A percentile compares a stretch with the other conserved stretches of the same genome.
phyloP scores from a whole-genome alignment of 2,888 invertebrate genomes.

The Ichneumoninae sp. region DNA sequence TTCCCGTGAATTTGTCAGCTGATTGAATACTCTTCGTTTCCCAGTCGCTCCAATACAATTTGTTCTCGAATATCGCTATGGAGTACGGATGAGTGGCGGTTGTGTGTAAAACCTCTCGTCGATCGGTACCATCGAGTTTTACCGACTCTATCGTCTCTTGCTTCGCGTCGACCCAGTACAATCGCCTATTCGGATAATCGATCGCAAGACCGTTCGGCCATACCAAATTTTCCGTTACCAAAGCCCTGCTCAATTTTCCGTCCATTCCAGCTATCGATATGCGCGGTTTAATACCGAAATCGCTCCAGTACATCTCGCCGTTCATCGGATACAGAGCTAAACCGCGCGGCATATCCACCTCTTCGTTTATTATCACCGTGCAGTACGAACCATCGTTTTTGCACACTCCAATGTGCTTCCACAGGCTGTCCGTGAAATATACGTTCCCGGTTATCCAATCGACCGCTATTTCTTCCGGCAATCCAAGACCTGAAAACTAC shows the following conservation, averaged over 20 bases:
- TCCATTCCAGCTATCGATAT: slow-evolving; percentile 95
- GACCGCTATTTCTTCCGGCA: slow-evolving; percentile 91
- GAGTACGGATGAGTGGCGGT: slow-evolving; percentile 92
- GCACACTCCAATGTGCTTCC: slow-evolving; percentile 91
- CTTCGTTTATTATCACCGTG: slow-evolving; percentile 87
- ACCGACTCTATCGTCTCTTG: slow-evolving; percentile 88
- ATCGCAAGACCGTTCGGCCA: slow-evolving; percentile 95
- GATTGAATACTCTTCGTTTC: slow-evolving; percentile 89
- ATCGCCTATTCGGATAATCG: slow-evolving; percentile 90
- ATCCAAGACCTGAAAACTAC: slow-evolving; percentile 86
- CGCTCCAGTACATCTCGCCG: slow-evolving; percentile 96
- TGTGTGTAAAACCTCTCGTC: slow-evolving; percentile 87
- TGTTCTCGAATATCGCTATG: slow-evolving; percentile 94
- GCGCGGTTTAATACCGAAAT: slow-evolving; percentile 91
- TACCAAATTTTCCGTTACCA: slow-evolving; percentile 88
- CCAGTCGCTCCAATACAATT: slow-evolving; percentile 96
- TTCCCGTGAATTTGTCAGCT: slow-evolving; percentile 92
- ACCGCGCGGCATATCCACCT: slow-evolving; percentile 88
- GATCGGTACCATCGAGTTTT: slow-evolving; percentile 88
- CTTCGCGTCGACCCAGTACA: slow-evolving; percentile 96
- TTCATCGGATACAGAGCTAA: slow-evolving; percentile 89
- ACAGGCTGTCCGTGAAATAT: slow-evolving; percentile 91
- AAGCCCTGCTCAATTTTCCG: slow-evolving; percentile 87
- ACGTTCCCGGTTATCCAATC: slow-evolving; percentile 93
- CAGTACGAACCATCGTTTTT: slow-evolving; percentile 88